Conservation (phyloP, 2,113 vertebrate species). For the Charadrius vociferus region DNA sequence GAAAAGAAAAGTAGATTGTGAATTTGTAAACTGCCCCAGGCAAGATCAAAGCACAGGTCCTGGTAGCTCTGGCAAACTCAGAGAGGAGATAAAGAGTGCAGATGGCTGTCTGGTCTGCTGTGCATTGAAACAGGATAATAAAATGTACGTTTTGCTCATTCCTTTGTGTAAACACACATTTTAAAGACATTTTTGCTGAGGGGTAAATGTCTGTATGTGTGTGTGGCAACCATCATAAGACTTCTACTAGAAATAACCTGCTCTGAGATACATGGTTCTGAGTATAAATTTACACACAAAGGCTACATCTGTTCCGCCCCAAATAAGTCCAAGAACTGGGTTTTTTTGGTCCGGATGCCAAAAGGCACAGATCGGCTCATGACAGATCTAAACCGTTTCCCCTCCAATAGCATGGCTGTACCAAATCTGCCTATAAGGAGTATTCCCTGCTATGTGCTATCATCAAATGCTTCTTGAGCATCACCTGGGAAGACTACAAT, state of each 20-base stretch:
- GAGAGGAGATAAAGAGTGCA: background rate
- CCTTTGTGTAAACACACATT: background rate
- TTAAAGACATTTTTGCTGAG: background rate
- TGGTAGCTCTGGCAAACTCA: background rate
- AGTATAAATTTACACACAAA: background rate
- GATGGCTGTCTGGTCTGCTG: background rate
- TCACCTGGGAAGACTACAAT: background rate
- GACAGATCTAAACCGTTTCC: background rate
- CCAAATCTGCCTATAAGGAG: background rate
- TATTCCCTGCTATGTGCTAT: background rate
- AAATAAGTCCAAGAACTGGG: background rate
- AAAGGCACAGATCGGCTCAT: background rate
- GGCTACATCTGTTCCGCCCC: background rate
- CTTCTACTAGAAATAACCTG: background rate
- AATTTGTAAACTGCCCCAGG: background rate
- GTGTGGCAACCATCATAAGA: background rate
- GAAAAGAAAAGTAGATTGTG: background rate
- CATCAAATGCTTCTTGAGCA: background rate
- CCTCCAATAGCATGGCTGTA: rapidly evolving
- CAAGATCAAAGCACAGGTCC: background rate
- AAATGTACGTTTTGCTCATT: background rate
- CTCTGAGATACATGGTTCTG: background rate
- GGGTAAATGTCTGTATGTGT: background rate
- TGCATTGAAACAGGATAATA: background rate
- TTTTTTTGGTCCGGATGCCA: background rate